phyloP scores from a whole-genome alignment of 1,140 invertebrate species.

The Drosophila virilis region DNA sequence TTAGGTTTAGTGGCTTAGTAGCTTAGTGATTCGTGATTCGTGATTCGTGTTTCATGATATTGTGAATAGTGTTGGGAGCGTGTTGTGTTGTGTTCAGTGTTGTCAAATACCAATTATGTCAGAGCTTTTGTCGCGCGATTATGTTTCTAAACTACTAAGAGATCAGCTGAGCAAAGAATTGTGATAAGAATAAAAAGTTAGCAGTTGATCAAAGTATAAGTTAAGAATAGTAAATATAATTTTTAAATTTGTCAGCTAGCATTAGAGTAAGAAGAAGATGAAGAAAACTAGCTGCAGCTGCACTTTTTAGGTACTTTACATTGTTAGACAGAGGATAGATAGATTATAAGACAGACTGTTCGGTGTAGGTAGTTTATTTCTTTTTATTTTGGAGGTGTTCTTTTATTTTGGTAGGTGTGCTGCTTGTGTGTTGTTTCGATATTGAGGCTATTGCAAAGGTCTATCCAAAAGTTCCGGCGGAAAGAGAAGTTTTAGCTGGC shows the following conservation, averaged over 20 bases:
- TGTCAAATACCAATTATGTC: conserved; percentile 80
- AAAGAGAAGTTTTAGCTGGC: conserved; percentile 46
- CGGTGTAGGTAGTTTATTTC: conserved; percentile 16
- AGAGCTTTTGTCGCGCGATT: conserved; percentile 55
- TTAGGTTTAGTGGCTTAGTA: conserved; percentile 3
- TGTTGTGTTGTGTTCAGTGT: conserved; percentile 18
- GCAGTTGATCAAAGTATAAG: conserved; percentile 15
- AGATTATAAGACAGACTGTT: conserved; percentile 34
- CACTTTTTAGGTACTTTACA: conserved; percentile 36
- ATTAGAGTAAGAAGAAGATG: conserved; percentile 34
- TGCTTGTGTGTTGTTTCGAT: conserved; percentile 25
- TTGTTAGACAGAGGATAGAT: conserved; percentile 37
- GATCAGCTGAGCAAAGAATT: conserved; percentile 27
- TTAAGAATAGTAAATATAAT: conserved; percentile 38
- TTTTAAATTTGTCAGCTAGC: conserved; percentile 29
- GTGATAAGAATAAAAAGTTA: conserved; percentile 27
- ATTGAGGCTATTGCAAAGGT: conserved; percentile 56
- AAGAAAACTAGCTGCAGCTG: conserved; percentile 43
- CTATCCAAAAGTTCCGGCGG: conserved; percentile 66
- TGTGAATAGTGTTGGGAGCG: conserved; percentile 27
- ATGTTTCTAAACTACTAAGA: conserved; percentile 16
- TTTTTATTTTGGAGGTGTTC: conserved; percentile 35
- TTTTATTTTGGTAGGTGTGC: conserved; percentile 27
- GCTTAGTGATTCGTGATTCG: not conserved
- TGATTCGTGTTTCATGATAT: conserved; percentile 4